Conservation (phyloP, 2,888 invertebrate genomes). For the Scaptodrosophila latifasciaeformis region DNA sequence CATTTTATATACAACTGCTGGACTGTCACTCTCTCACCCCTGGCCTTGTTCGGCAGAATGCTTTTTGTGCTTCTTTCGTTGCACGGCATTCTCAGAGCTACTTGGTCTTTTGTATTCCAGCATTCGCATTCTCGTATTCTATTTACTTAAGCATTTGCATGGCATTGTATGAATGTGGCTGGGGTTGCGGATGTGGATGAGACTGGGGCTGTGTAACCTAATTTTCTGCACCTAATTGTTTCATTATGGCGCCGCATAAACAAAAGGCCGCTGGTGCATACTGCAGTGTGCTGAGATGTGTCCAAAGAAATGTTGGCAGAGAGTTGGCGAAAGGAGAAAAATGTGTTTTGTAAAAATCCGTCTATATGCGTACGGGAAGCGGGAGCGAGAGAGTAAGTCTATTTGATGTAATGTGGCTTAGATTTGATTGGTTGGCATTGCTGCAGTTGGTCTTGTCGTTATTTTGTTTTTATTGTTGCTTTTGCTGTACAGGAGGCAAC, state of each 20-base stretch:
- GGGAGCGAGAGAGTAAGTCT: neutral
- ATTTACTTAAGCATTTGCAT: constrained; percentile 60
- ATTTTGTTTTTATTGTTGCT: constrained; percentile 28
- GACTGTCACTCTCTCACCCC: no score
- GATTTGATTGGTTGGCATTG: constrained; percentile 52
- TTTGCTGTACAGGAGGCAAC: constrained; percentile 32
- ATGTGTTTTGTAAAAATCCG: no score
- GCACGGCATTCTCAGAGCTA: constrained; percentile 11
- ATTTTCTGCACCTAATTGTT: constrained; percentile 69
- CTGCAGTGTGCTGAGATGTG: constrained; percentile 28
- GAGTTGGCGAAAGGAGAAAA: constrained; percentile 12
- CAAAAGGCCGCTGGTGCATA: constrained; percentile 23
- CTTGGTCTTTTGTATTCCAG: constrained; percentile 25
- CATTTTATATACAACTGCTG: constrained; percentile 20
- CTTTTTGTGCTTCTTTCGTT: constrained; percentile 6
- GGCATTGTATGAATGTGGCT: constrained; percentile 45
- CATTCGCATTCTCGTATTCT: constrained; percentile 27
- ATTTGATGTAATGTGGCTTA: constrained; percentile 40
- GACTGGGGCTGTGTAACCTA: constrained; percentile 61
- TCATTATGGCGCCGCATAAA: constrained; percentile 66
- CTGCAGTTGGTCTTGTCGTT: constrained; percentile 19
- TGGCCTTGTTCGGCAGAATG: constrained; percentile 6
- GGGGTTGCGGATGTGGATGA: constrained; percentile 5
- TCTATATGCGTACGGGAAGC: constrained; percentile 2
- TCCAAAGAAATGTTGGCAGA: constrained; percentile 37